Conservation (phyloP, 2,113 vertebrate genomes). For the Phyllostomus discolor region DNA sequence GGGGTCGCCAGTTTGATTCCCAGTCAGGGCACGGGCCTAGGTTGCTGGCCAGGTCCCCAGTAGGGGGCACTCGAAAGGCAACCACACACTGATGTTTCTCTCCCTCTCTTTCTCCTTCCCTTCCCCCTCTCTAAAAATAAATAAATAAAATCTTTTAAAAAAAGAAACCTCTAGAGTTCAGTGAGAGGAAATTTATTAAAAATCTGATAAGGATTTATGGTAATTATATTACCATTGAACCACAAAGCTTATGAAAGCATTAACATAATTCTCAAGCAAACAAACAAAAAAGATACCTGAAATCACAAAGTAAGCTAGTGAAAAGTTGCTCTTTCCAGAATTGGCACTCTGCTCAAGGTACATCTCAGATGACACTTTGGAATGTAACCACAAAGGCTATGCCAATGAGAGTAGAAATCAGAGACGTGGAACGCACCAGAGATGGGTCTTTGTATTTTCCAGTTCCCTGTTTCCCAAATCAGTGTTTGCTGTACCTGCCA, state of each 20-base stretch:
- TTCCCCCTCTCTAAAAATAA: no score
- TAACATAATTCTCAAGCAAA: not conserved
- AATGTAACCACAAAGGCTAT: not conserved
- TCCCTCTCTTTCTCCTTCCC: no score
- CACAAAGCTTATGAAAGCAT: not conserved
- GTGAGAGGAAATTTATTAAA: not conserved
- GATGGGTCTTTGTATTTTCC: not conserved
- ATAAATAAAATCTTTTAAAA: no score
- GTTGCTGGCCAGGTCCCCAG: no score
- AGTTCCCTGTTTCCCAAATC: not conserved
- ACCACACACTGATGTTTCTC: no score
- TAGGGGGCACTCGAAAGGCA: no score
- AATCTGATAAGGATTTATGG: not conserved
- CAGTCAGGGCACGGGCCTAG: no score
- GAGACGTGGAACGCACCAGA: not conserved
- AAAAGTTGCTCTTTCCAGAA: not conserved
- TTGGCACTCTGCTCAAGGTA: not conserved
- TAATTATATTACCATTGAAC: not conserved
- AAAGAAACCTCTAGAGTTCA: not conserved
- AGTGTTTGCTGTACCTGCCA: not conserved
- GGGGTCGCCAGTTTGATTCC: no score
- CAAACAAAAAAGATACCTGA: not conserved
- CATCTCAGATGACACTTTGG: not conserved
- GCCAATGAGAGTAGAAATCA: not conserved
- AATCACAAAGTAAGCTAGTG: not conserved